These are phyloP conservation scores for Ladona fulva DNA, from an alignment of 1,140 invertebrate genomes.

Conservation along the genomic window DNA sequence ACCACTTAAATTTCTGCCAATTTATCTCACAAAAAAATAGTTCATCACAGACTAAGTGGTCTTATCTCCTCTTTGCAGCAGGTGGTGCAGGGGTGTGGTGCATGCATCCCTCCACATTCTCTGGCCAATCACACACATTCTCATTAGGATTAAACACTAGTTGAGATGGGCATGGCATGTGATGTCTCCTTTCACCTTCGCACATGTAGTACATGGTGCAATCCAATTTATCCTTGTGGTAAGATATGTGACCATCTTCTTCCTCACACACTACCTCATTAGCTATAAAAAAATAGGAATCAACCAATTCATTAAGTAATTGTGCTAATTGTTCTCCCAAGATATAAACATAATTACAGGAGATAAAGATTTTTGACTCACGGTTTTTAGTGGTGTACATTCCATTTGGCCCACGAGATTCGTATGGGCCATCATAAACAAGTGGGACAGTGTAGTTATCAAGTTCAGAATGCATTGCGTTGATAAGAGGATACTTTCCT, in stretches of 20 bases:
- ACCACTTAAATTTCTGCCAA: neutral
- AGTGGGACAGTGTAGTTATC: slow-evolving; percentile 71
- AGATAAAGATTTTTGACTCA: slow-evolving; percentile 42
- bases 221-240: slow-evolving; percentile 81
- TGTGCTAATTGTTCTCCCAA: neutral
- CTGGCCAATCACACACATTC: slow-evolving; percentile 93
- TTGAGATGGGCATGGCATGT: slow-evolving; percentile 94
- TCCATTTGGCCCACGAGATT: slow-evolving; percentile 50
- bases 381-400: slow-evolving; percentile 80
- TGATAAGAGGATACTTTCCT: slow-evolving; percentile 82
- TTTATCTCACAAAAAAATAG: neutral
- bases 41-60: neutral
- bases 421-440: slow-evolving; percentile 81
- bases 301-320: neutral
- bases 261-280: slow-evolving; percentile 84
- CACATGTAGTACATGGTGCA: slow-evolving; percentile 94
- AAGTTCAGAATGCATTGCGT: slow-evolving; percentile 76
- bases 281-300: slow-evolving; percentile 40
- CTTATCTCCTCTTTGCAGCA: slow-evolving; percentile 27
- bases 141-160: slow-evolving; percentile 88
- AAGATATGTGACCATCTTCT: slow-evolving; percentile 87
- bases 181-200: slow-evolving; percentile 88
- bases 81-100: slow-evolving; percentile 71
- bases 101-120: slow-evolving; percentile 82
- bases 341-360: neutral